Percentiles rank a stretch among this genome's conserved stretches.
Evolutionary conservation across 2,113 vertebrate species (phyloP).

Genomic region (Axis porcinus): DNA sequence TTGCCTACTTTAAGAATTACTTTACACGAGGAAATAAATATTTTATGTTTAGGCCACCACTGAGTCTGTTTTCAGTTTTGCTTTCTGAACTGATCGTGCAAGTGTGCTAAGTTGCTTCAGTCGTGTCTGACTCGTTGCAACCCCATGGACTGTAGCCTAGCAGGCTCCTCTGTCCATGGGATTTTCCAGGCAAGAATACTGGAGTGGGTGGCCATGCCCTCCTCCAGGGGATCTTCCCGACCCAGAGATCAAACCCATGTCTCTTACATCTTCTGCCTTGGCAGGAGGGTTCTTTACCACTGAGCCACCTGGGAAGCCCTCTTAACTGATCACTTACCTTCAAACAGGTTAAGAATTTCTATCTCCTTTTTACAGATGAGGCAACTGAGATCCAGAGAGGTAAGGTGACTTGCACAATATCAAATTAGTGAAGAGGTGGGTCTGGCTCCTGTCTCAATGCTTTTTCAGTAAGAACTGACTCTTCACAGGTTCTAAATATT

Average conservation of each 20-base stretch:
- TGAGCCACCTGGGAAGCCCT: neutral
- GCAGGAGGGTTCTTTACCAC: neutral
- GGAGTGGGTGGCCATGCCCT: neutral
- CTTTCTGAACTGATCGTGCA: slow-evolving; percentile 15
- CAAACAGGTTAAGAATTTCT: neutral
- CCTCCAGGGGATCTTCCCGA: neutral
- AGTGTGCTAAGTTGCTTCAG: neutral
- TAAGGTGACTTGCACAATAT: slow-evolving; percentile 1
- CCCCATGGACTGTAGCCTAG: neutral
- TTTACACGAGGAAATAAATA: slow-evolving; percentile 36
- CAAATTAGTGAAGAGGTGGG: neutral
- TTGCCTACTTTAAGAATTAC: neutral
- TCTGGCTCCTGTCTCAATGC: neutral
- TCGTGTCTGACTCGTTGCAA: neutral
- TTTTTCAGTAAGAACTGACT: slow-evolving; percentile 15
- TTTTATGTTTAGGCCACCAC: neutral
- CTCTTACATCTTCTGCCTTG: neutral
- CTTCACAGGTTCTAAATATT: slow-evolving; percentile 16
- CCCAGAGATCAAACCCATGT: neutral
- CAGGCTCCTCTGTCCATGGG: neutral
- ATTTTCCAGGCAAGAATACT: neutral
- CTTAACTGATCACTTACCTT: slow-evolving; percentile 66
- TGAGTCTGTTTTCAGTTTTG: neutral
- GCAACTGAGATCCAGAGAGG: slow-evolving; percentile 15
- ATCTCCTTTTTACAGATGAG: slow-evolving; percentile 45